phyloP scores from a whole-genome alignment of 2,797 vertebrate species.

The Muscicapa comitata region DNA sequence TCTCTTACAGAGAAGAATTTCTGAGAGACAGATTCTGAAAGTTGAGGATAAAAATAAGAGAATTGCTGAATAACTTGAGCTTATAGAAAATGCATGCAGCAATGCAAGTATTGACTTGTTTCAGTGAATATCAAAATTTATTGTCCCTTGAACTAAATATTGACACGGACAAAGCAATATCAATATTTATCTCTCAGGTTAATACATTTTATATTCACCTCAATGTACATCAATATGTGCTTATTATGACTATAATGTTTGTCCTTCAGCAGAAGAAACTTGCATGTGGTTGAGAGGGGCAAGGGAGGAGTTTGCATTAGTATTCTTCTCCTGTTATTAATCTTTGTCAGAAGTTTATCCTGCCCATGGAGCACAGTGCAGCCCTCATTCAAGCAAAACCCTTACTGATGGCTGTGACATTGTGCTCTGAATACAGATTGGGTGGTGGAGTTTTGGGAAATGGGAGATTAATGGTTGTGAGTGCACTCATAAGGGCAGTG shows the following conservation, averaged over 20 bases:
- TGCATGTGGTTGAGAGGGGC: background rate
- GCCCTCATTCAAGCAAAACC: background rate
- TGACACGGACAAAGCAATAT: conserved; percentile 47
- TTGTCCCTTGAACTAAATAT: conserved; percentile 57
- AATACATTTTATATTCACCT: conserved; percentile 47
- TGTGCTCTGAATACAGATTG: background rate
- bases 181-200: conserved; percentile 62
- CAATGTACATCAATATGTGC: conserved; percentile 48
- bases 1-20: background rate
- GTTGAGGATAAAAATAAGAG: background rate
- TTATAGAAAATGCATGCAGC: background rate
- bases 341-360: background rate
- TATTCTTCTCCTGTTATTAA: background rate
- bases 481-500: background rate
- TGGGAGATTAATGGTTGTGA: background rate
- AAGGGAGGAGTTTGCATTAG: background rate
- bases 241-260: conserved; percentile 44
- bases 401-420: background rate
- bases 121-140: conserved; percentile 39
- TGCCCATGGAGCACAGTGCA: background rate
- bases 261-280: conserved; percentile 43
- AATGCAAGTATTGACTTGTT: background rate
- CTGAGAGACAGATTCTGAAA: background rate
- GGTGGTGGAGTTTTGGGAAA: background rate
- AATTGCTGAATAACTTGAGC: background rate